phyloP scores from a whole-genome alignment of 1,140 invertebrate species.

The Anthonomus grandis region DNA sequence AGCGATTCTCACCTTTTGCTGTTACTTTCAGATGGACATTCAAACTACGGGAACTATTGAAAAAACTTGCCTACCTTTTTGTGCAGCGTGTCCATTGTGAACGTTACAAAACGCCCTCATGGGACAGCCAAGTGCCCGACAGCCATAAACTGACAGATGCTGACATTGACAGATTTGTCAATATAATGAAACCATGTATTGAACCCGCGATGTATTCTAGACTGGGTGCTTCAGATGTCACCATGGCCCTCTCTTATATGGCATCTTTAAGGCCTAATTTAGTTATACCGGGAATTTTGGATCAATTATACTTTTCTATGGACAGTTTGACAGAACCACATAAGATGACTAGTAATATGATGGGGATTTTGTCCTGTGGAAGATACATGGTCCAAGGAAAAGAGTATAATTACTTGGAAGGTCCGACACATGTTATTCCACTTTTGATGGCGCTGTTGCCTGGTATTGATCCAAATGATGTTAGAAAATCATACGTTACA shows the following conservation, averaged over 20 bases:
- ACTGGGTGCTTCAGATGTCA: slow-evolving; percentile 61
- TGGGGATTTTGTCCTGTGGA: slow-evolving; percentile 68
- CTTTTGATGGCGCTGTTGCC: slow-evolving; percentile 76
- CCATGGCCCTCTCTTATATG: slow-evolving; percentile 69
- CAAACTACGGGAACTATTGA: slow-evolving; percentile 61
- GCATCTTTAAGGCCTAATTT: slow-evolving; percentile 76
- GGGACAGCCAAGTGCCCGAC: slow-evolving; percentile 67
- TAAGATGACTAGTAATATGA: slow-evolving; percentile 75
- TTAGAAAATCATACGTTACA: slow-evolving; percentile 75
- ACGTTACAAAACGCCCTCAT: slow-evolving; percentile 59
- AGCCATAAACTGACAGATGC: slow-evolving; percentile 71
- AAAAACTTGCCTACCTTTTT: slow-evolving; percentile 59
- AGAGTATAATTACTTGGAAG: slow-evolving; percentile 66
- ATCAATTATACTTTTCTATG: slow-evolving; percentile 73
- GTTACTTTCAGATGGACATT: slow-evolving; percentile 60
- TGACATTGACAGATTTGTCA: slow-evolving; percentile 82
- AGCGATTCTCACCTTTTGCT: too few species aligned
- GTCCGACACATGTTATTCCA: slow-evolving; percentile 76
- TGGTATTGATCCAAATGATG: slow-evolving; percentile 89
- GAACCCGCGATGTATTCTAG: slow-evolving; percentile 73
- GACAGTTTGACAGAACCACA: slow-evolving; percentile 87
- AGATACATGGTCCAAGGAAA: slow-evolving; percentile 66
- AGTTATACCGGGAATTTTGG: slow-evolving; percentile 78
- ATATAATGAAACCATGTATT: slow-evolving; percentile 48
- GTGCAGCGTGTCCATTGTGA: slow-evolving; percentile 63